A percentile compares a stretch with the other conserved stretches of the same genome.
These are phyloP conservation scores for Gymnocypris eckloni DNA, from an alignment of 2,797 vertebrate genomes.

Conservation along the genomic window DNA sequence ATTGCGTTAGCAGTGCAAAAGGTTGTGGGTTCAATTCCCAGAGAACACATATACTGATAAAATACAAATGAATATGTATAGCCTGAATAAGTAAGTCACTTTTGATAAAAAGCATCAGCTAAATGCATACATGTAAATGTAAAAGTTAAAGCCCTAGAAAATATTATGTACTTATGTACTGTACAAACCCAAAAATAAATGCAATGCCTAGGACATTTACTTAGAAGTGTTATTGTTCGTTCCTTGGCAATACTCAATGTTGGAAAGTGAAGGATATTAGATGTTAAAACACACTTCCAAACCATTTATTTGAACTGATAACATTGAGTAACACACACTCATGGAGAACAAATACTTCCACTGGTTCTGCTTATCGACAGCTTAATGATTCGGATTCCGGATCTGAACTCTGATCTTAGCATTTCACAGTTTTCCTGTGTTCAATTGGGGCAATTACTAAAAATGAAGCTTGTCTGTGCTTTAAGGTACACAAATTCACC, in stretches of 20 bases:
- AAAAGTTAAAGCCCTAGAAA: too few species aligned
- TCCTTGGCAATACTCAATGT: not conserved
- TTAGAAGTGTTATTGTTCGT: not conserved
- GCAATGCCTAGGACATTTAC: not conserved
- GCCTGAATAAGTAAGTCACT: too few species aligned
- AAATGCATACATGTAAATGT: too few species aligned
- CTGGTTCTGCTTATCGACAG: constrained; percentile 1
- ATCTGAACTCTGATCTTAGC: not conserved
- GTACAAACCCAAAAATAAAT: not conserved
- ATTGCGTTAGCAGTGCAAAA: too few species aligned
- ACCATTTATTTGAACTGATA: not conserved
- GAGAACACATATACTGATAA: too few species aligned
- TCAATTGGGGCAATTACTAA: not conserved
- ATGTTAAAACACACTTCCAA: not conserved
- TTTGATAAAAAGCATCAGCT: too few species aligned
- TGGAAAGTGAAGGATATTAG: not conserved
- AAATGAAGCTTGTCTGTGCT: constrained; percentile 35
- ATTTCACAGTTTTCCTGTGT: not conserved
- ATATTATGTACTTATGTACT: not conserved
- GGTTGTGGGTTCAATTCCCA: too few species aligned
- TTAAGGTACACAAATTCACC: constrained; percentile 31
- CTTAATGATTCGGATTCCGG: constrained; percentile 2
- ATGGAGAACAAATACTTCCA: not conserved
- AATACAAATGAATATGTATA: too few species aligned
- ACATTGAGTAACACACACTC: not conserved